Percentiles rank a stretch among this genome's conserved stretches.
phyloP scores from a whole-genome alignment of 2,888 invertebrate genomes.

The Xestia rhomboidea region DNA sequence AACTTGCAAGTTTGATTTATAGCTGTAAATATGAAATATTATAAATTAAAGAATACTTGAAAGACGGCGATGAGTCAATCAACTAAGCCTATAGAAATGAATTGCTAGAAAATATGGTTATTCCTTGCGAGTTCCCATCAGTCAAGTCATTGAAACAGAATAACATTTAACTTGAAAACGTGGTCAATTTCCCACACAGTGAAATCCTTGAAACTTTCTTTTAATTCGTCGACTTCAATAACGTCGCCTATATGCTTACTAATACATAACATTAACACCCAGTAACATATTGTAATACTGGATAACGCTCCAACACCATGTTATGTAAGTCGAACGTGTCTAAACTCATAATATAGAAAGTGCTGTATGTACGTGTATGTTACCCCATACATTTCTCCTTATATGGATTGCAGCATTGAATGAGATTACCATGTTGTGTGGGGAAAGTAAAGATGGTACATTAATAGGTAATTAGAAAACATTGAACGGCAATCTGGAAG shows the following conservation, averaged over 20 bases:
- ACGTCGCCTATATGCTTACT: conserved; percentile 15
- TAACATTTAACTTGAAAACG: conserved; percentile 3
- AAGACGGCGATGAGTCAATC: conserved; percentile 2
- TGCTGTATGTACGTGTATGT: conserved; percentile 21
- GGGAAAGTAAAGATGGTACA: conserved; percentile 22
- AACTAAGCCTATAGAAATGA: background rate
- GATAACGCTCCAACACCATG: conserved; percentile 33
- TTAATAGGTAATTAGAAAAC: conserved; percentile 4
- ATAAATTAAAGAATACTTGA: conserved; percentile 8
- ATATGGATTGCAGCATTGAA: conserved; percentile 32
- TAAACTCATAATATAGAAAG: conserved; percentile 59
- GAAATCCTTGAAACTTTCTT: conserved; percentile 19
- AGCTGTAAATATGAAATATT: conserved; percentile 8
- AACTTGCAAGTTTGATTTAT: conserved; percentile 6
- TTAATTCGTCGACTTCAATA: background rate
- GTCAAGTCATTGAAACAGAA: conserved; percentile 13
- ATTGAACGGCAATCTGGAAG: background rate
- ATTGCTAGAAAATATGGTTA: background rate
- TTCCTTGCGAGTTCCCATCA: conserved; percentile 13
- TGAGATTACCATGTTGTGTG: conserved; percentile 32
- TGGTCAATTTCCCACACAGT: conserved; percentile 36
- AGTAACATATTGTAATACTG: conserved; percentile 60
- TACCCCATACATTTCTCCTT: conserved; percentile 52
- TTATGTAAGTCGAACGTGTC: conserved; percentile 56
- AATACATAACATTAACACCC: conserved; percentile 45